Percentiles rank a stretch among this genome's conserved stretches.
phyloP scores from a whole-genome alignment of 1,140 invertebrate genomes.

The Cyclargus thomasi region DNA sequence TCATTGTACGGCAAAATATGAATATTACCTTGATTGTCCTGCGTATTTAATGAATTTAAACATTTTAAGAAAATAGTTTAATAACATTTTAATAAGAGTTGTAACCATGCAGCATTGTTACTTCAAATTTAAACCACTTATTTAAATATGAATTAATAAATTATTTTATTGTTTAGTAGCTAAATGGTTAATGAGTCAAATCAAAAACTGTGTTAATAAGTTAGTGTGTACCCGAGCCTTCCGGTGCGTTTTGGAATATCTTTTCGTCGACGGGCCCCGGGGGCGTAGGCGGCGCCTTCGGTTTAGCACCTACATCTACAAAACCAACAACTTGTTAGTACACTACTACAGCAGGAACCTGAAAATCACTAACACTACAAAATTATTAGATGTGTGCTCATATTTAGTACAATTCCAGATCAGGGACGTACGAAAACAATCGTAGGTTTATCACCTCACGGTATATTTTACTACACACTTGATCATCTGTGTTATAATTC shows the following conservation, averaged over 20 bases:
- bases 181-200: not conserved
- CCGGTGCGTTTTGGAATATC: constrained; percentile 77
- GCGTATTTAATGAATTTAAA: not conserved
- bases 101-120: not conserved
- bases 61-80: not conserved
- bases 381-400: not conserved
- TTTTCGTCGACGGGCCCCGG: constrained; percentile 75
- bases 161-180: not conserved
- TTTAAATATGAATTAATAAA: constrained; percentile 29
- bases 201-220: constrained; percentile 2
- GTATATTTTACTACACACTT: too few relatives aligned
- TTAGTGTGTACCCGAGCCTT: constrained; percentile 77
- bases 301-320: constrained; percentile 77
- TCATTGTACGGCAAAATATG: not conserved
- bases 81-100: not conserved
- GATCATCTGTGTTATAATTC: too few relatives aligned
- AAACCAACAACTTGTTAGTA: constrained; percentile 37
- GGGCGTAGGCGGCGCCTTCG: constrained; percentile 63
- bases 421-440: too few relatives aligned
- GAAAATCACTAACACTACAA: not conserved
- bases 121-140: not conserved
- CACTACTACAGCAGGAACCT: constrained; percentile 18
- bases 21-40: not conserved
- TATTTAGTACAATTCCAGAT: too few relatives aligned
- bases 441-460: too few relatives aligned